A percentile compares a stretch with the other conserved stretches of the same genome.
Evolutionary conservation across 1,140 invertebrate species (phyloP).

Genomic region (Amyelois transitella): DNA sequence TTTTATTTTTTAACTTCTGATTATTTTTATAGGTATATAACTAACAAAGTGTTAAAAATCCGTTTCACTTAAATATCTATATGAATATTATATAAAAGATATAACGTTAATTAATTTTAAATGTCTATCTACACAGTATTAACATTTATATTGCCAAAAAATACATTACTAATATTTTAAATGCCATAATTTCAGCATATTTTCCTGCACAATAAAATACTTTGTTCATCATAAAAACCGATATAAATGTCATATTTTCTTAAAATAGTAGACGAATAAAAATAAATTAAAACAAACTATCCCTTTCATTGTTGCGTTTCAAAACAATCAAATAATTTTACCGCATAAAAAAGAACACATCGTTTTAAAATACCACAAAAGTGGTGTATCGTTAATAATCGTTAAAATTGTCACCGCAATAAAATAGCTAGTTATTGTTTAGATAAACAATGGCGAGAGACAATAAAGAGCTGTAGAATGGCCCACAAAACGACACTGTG

Average conservation of each 20-base stretch:
- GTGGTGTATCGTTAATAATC: constrained; percentile 46
- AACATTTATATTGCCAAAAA: too few species aligned
- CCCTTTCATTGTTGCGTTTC: constrained; percentile 18
- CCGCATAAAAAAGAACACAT: constrained; percentile 7
- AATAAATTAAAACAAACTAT: constrained; percentile 10
- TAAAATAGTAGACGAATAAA: constrained; percentile 26
- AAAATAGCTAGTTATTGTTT: constrained; percentile 63
- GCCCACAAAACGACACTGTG: constrained; percentile 42
- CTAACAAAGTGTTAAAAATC: too few species aligned
- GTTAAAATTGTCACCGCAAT: constrained; percentile 55
- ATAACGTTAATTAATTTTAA: too few species aligned
- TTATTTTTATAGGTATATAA: too few species aligned
- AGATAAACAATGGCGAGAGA: constrained; percentile 58
- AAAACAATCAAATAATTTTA: constrained; percentile 25
- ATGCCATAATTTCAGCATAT: neutral
- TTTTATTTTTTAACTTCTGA: too few species aligned
- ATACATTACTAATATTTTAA: too few species aligned
- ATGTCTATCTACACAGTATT: too few species aligned
- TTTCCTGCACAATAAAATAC: neutral
- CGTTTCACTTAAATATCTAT: too few species aligned
- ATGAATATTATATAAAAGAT: too few species aligned
- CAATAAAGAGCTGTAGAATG: constrained; percentile 47
- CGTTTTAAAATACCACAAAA: constrained; percentile 7
- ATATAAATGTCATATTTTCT: constrained; percentile 15
- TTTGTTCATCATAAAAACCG: constrained; percentile 5